Evolutionary conservation across 2,888 invertebrate genomes (phyloP).

Genomic region (Ischnus inquisitorius): DNA sequence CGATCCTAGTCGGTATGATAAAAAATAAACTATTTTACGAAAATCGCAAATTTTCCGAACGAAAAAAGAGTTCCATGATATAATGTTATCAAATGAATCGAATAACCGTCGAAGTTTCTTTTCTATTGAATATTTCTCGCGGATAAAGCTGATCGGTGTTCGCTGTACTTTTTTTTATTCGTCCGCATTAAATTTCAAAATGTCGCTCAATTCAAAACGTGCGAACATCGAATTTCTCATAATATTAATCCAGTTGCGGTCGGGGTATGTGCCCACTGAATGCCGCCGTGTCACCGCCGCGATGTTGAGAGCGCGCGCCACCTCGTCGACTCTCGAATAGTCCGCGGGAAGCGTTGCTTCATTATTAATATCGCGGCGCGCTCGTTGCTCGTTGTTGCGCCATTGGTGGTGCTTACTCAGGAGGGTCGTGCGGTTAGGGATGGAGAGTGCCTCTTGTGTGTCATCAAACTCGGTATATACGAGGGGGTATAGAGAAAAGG

Average conservation of each 20-base stretch:
- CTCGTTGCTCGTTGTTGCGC: conserved; percentile 32
- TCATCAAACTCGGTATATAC: conserved; percentile 51
- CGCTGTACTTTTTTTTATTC: neutral
- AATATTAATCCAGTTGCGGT: conserved; percentile 7
- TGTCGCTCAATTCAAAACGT: neutral
- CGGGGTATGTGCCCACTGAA: neutral
- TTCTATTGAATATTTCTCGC: neutral
- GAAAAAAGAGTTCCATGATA: no score
- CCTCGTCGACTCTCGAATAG: conserved; percentile 4
- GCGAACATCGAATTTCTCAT: neutral
- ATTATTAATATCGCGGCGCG: conserved; percentile 64
- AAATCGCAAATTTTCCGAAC: neutral
- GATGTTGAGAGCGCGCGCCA: conserved; percentile 1
- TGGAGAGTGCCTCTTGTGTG: conserved; percentile 64
- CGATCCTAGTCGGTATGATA: neutral
- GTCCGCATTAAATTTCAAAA: neutral
- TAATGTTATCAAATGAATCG: no score
- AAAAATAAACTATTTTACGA: neutral
- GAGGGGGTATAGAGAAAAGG: conserved; percentile 17
- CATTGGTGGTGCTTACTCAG: neutral
- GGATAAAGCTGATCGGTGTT: neutral
- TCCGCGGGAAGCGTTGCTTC: conserved; percentile 43
- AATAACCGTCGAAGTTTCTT: no score
- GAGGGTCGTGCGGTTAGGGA: conserved; percentile 29
- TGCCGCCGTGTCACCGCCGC: neutral